Base-by-base conservation (phyloP, 2,888 invertebrate genomes). In the Lasiommata megera region DNA sequence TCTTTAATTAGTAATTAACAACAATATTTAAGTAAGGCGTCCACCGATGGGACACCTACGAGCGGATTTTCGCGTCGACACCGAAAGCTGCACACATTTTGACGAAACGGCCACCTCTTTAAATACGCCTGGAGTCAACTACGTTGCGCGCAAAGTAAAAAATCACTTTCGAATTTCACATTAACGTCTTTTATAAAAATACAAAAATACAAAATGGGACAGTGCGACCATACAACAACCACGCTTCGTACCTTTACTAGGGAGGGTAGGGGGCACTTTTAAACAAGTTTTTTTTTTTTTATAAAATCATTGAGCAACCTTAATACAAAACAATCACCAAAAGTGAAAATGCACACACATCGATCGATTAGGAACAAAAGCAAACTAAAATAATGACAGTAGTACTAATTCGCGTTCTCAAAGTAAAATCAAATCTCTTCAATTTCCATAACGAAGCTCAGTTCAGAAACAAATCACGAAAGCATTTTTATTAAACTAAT, bases 181-280 rank as follows among this genome's bases (percentile, higher is more conserved):
- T 84, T 82, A 82, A 83, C 77, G 77, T 84, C 87, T 87, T 82
- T 88, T 89, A 89, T 89, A 89, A 89, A 89, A 89, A 89, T 89
- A 89, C 87, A 89, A 89, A 89, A 89, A 88, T 89, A 89, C 89
- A 89, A 89, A 89, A 89, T 84, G 89, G 89, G 88, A 89, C 88
- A 88, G 85, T 84, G 88, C 87, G 80, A 86, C 79, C 81, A 82
- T 65, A 77, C 81, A 74, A 77, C 73, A 74, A 71, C 77, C 84
- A 84, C 82, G 77, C 83, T 79, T 79, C 82, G 78, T 56, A 60
- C 78, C 81, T 74, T 74, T 77, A 73, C 79, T 78, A 80, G 76
- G 58, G 77, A 77, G 80, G 80, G 73, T 77, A 80, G 81, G 84
- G 86, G 83, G 79, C 81, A 80, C 83, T 73, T 68, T 63, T 67